phyloP scores from a whole-genome alignment of 2,888 invertebrate genomes.

The Furcula furcula region DNA sequence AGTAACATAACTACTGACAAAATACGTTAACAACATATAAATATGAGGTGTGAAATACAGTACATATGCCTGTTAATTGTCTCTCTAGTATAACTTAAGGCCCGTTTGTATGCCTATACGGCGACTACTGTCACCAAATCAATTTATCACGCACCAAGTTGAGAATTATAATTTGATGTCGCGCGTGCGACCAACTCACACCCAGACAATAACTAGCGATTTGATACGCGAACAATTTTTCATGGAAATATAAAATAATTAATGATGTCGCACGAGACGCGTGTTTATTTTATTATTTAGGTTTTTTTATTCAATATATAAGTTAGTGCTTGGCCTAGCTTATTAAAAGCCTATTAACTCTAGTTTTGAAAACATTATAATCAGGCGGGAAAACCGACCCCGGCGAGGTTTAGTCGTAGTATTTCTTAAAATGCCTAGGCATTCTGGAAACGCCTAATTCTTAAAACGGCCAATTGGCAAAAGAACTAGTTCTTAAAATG shows the following conservation, averaged over 20 bases:
- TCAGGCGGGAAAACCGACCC: no score
- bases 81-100: slow-evolving; percentile 45
- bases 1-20: slow-evolving; percentile 15
- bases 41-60: slow-evolving; percentile 44
- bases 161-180: slow-evolving; percentile 58
- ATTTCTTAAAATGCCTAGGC: no score
- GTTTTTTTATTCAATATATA: no score
- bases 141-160: slow-evolving; percentile 64
- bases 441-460: no score
- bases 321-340: no score
- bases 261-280: no score
- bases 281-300: no score
- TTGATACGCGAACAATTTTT: slow-evolving; percentile 49
- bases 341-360: no score
- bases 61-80: slow-evolving; percentile 48
- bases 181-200: slow-evolving; percentile 60
- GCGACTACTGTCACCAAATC: slow-evolving; percentile 61
- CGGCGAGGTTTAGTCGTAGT: no score
- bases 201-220: slow-evolving; percentile 61
- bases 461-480: no score
- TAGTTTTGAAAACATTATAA: no score
- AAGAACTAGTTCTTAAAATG: no score
- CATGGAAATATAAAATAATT: slow-evolving; percentile 36
- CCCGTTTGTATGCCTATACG: slow-evolving; percentile 59
- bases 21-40: slow-evolving; percentile 29